Evolutionary conservation across 2,888 invertebrate genomes (phyloP).

Genomic region (Orthonychiurus folsomi): DNA sequence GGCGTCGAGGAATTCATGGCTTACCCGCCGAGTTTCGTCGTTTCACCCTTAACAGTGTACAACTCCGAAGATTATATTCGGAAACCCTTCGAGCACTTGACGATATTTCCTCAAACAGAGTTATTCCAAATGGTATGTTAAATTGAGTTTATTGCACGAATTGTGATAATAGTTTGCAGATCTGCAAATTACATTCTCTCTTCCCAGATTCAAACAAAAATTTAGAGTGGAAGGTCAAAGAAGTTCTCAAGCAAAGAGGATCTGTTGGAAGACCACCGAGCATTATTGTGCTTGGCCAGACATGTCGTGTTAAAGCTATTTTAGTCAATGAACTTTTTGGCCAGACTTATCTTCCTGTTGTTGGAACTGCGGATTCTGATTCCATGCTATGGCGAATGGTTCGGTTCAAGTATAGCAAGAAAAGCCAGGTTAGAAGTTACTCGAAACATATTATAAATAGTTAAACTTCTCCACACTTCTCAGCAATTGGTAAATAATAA

Average conservation of each 20-base stretch:
- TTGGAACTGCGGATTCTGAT: conserved; percentile 29
- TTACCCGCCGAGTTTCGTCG: conserved; percentile 32
- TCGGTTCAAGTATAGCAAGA: conserved; percentile 37
- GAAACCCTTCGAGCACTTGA: conserved; percentile 39
- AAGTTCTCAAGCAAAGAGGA: conserved; percentile 31
- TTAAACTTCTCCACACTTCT: background rate
- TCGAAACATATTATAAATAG: no score
- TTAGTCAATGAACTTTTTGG: conserved; percentile 65
- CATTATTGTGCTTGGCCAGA: conserved; percentile 64
- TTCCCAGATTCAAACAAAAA: conserved; percentile 32
- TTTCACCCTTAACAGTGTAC: conserved; percentile 35
- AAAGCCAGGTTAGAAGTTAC: conserved; percentile 25
- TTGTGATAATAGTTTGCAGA: background rate
- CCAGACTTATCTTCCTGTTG: conserved; percentile 55
- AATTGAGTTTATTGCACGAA: background rate
- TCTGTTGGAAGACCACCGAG: conserved; percentile 53
- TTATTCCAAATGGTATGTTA: conserved; percentile 34
- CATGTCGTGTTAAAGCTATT: conserved; percentile 58
- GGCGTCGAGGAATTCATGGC: background rate
- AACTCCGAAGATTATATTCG: conserved; percentile 33
- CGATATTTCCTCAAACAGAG: conserved; percentile 36
- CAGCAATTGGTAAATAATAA: no score
- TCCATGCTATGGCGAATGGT: conserved; percentile 39
- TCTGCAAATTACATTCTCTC: background rate
- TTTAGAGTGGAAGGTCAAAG: conserved; percentile 37